These are phyloP conservation scores for Percopsis omiscomaycus DNA, from an alignment of 2,797 vertebrate species.

Conservation along the genomic window DNA sequence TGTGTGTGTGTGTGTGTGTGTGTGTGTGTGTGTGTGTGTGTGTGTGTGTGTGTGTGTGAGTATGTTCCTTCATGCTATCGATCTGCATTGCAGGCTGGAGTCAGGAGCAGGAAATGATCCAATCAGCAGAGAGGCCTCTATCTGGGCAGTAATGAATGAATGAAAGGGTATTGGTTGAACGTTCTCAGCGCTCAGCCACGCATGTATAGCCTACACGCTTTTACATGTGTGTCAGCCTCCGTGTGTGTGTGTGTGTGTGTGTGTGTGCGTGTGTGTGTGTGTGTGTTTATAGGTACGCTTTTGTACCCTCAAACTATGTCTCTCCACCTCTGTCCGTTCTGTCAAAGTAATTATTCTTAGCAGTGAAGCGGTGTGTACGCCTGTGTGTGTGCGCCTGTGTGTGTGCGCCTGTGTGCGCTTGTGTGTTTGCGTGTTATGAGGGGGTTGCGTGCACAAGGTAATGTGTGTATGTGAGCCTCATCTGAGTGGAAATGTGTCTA, in stretches of 20 bases:
- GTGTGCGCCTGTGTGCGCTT: too few species aligned
- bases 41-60: neutral
- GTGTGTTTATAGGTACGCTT: neutral
- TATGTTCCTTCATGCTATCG: constrained; percentile 37
- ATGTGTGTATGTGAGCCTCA: constrained; percentile 26
- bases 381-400: neutral
- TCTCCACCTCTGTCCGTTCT: constrained; percentile 37
- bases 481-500: constrained; percentile 26
- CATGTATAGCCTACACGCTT: neutral
- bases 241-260: neutral
- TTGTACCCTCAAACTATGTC: constrained; percentile 17
- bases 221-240: neutral
- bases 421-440: neutral
- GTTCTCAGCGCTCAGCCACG: neutral
- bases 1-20: constrained; percentile 9
- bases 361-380: constrained; percentile 18
- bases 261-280: neutral
- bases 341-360: constrained; percentile 54
- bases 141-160: constrained; percentile 43
- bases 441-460: constrained; percentile 3
- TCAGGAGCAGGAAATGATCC: constrained; percentile 63
- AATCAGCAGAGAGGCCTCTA: constrained; percentile 43
- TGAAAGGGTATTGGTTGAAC: constrained; percentile 26
- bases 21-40: constrained; percentile 7
- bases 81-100: constrained; percentile 53